Percentiles rank a stretch among this genome's conserved stretches.
These are phyloP conservation scores for Corbicula japonica DNA, from an alignment of 2,888 invertebrate species.

Conservation along the genomic window DNA sequence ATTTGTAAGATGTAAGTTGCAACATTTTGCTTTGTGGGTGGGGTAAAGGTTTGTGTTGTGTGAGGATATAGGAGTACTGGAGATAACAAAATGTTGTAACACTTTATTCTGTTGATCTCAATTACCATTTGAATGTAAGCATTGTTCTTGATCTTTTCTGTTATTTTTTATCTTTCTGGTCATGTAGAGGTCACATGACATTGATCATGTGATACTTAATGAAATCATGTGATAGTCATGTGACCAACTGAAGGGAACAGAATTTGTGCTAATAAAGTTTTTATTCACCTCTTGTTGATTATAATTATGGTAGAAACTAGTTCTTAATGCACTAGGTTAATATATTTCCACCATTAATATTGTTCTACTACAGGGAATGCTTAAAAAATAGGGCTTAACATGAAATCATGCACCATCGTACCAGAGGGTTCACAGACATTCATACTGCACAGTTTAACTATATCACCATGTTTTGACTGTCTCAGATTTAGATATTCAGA, in stretches of 20 bases:
- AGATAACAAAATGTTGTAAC: conserved; percentile 37
- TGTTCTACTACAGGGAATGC: too few relatives aligned
- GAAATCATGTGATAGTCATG: neutral
- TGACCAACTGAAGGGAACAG: conserved; percentile 5
- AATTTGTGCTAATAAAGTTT: neutral
- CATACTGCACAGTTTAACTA: too few relatives aligned
- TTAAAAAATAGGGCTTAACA: too few relatives aligned
- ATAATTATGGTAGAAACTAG: neutral
- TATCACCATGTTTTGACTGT: too few relatives aligned
- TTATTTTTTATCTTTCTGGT: conserved; percentile 1
- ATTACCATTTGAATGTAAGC: conserved; percentile 22
- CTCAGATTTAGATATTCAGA: too few relatives aligned
- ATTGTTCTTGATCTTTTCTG: conserved; percentile 10
- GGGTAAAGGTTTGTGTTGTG: too few relatives aligned
- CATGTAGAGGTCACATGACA: neutral
- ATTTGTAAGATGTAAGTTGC: neutral
- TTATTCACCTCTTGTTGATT: neutral
- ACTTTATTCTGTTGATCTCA: conserved; percentile 56
- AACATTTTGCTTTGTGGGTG: too few relatives aligned
- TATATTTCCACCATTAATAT: too few relatives aligned
- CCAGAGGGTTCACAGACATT: too few relatives aligned
- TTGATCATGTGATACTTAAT: neutral
- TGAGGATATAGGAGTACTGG: neutral
- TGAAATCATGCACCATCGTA: too few relatives aligned
- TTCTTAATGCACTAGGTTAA: neutral